These are phyloP conservation scores for Neosilurus mollespiculum DNA, from an alignment of 2,797 vertebrate genomes.

Conservation along the genomic window DNA sequence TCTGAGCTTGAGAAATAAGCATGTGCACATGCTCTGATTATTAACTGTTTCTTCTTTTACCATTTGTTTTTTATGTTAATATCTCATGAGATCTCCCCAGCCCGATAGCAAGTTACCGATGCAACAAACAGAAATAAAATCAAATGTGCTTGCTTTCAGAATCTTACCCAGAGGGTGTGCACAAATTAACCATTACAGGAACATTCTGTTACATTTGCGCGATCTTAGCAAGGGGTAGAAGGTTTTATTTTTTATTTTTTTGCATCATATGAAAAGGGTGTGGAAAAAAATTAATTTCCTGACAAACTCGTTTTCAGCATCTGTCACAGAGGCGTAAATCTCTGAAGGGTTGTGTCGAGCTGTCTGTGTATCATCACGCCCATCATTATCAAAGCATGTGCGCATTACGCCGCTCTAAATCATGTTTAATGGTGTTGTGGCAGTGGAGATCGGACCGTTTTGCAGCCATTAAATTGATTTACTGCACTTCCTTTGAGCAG, in stretches of 20 bases:
- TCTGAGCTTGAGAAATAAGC: slow-evolving; percentile 12
- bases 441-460: slow-evolving; percentile 36
- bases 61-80: not conserved
- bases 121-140: slow-evolving; percentile 28
- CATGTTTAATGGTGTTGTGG: slow-evolving; percentile 45
- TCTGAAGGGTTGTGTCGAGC: slow-evolving; percentile 30
- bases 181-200: slow-evolving; percentile 21
- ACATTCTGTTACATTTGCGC: slow-evolving; percentile 22
- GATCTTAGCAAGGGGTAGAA: not conserved
- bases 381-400: slow-evolving; percentile 48
- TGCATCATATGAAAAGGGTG: not conserved
- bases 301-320: slow-evolving; percentile 22
- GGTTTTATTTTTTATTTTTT: not conserved
- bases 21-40: not conserved
- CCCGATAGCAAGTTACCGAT: slow-evolving; percentile 18
- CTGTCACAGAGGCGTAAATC: slow-evolving; percentile 31
- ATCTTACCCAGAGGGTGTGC: not conserved
- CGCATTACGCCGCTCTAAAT: slow-evolving; percentile 32
- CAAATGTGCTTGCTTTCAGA: slow-evolving; percentile 4
- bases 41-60: slow-evolving; percentile 22
- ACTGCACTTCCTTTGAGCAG: slow-evolving; percentile 71
- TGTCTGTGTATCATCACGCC: slow-evolving; percentile 44
- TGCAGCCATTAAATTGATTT: slow-evolving; percentile 71
- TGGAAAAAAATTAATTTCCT: slow-evolving; percentile 23
- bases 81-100: slow-evolving; percentile 16